A percentile compares a stretch with the other conserved stretches of the same genome.
Evolutionary conservation across 1,140 invertebrate genomes (phyloP).

Genomic region (Drosophila melanica): DNA sequence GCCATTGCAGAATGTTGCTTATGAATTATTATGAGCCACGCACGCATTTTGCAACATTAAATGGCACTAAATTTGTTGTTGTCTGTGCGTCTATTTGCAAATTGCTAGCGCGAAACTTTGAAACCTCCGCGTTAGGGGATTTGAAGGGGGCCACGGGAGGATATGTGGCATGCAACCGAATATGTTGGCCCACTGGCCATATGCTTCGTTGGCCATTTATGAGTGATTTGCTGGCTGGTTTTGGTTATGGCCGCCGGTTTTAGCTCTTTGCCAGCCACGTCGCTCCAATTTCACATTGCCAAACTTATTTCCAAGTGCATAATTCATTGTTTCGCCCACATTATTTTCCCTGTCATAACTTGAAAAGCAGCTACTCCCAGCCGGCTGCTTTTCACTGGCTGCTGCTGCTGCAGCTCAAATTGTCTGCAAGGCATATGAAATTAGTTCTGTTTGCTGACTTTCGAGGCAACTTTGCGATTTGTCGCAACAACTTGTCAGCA

Average conservation of each 20-base stretch:
- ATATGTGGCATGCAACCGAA: conserved; percentile 5
- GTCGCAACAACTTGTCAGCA: conserved; percentile 63
- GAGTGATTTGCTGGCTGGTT: conserved; percentile 76
- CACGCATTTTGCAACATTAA: conserved; percentile 80
- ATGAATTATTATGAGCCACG: conserved; percentile 81
- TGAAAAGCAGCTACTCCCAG: conserved; percentile 52
- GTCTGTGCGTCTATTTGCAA: conserved; percentile 73
- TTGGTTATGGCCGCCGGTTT: conserved; percentile 38
- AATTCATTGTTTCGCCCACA: conserved; percentile 81
- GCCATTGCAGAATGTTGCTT: conserved; percentile 76
- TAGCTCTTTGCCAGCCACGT: conserved; percentile 44
- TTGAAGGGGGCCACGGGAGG: background rate
- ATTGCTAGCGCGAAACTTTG: conserved; percentile 65
- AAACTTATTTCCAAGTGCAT: conserved; percentile 81
- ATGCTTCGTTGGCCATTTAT: conserved; percentile 69
- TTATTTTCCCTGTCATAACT: conserved; percentile 80
- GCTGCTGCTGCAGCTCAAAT: conserved; percentile 43
- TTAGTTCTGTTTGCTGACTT: conserved; percentile 67
- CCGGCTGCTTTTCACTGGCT: background rate
- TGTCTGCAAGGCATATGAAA: conserved; percentile 77
- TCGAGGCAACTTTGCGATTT: conserved; percentile 49
- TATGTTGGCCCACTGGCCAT: conserved; percentile 27
- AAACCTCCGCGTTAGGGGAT: conserved; percentile 1
- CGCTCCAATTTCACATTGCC: conserved; percentile 66
- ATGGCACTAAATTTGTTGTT: conserved; percentile 77